phyloP scores from a whole-genome alignment of 1,140 invertebrate species.

The Goniozus legneri region DNA sequence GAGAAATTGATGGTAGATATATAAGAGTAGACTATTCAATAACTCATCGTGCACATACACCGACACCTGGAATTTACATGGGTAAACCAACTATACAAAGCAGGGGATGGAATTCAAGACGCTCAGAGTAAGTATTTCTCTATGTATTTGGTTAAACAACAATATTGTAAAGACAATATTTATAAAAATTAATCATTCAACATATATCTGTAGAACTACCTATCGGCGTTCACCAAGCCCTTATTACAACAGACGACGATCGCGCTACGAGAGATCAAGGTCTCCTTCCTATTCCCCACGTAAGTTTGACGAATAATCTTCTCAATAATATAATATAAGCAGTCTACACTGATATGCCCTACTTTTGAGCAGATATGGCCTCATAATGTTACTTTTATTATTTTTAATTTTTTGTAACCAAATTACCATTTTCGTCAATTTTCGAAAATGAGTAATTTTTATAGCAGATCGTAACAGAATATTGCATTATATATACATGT shows the following conservation, averaged over 20 bases:
- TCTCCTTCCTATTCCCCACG: slow-evolving; percentile 84
- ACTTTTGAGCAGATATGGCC: too few relatives aligned
- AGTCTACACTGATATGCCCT: slow-evolving; percentile 36
- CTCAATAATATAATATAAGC: slow-evolving; percentile 32
- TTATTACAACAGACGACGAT: slow-evolving; percentile 57
- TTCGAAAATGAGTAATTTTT: too few relatives aligned
- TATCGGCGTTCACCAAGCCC: slow-evolving; percentile 64
- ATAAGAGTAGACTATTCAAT: slow-evolving; percentile 97
- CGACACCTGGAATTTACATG: slow-evolving; percentile 97
- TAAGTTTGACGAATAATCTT: slow-evolving; percentile 56
- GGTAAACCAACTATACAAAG: slow-evolving; percentile 75
- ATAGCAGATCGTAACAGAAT: too few relatives aligned
- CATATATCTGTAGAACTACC: slow-evolving; percentile 39
- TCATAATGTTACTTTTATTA: too few relatives aligned
- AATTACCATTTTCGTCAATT: too few relatives aligned
- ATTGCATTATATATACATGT: too few relatives aligned
- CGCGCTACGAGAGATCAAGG: slow-evolving; percentile 70
- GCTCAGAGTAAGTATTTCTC: slow-evolving; percentile 55
- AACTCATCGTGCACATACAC: slow-evolving; percentile 94
- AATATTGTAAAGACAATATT: too few relatives aligned
- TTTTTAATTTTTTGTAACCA: too few relatives aligned
- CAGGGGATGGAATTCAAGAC: slow-evolving; percentile 41
- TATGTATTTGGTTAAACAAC: too few relatives aligned
- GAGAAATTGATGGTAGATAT: slow-evolving; percentile 89
- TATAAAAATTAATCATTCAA: slow-evolving; percentile 8